phyloP scores from a whole-genome alignment of 1,140 invertebrate species.

The Drosophila sturtevanti region DNA sequence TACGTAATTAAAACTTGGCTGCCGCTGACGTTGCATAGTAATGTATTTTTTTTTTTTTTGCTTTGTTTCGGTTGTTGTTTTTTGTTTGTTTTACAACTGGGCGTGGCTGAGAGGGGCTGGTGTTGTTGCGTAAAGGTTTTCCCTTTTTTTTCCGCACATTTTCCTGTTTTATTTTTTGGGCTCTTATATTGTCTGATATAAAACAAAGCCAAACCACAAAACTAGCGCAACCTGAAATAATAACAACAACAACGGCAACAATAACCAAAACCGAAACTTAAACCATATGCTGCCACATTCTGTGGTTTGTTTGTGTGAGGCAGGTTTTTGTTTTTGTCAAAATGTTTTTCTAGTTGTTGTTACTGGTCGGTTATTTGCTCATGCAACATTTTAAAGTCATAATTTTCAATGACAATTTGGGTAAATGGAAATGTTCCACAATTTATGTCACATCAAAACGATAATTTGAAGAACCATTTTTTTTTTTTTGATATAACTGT shows the following conservation, averaged over 20 bases:
- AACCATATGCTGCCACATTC: conserved; percentile 72
- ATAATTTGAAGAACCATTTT: conserved; percentile 35
- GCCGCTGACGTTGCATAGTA: conserved; percentile 42
- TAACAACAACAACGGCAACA: conserved; percentile 30
- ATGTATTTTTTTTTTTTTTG: conserved; percentile 30
- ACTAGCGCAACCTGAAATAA: conserved; percentile 69
- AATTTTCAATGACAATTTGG: conserved; percentile 54
- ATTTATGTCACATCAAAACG: conserved; percentile 52
- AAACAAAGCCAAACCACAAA: conserved; percentile 72
- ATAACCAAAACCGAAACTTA: conserved; percentile 43
- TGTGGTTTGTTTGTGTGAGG: conserved; percentile 55
- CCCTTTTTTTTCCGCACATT: conserved; percentile 26
- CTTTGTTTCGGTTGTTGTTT: conserved; percentile 3
- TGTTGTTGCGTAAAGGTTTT: conserved; percentile 31
- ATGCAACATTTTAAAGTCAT: conserved; percentile 56
- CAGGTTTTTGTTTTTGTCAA: conserved; percentile 9
- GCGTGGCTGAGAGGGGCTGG: background rate
- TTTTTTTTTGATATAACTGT: background rate
- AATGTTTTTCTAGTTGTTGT: background rate
- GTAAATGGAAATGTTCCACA: conserved; percentile 52
- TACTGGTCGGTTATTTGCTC: conserved; percentile 12
- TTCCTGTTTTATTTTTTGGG: conserved; percentile 26
- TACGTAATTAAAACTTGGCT: conserved; percentile 79
- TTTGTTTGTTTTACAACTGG: background rate
- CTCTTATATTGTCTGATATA: conserved; percentile 60